phyloP scores from a whole-genome alignment of 2,797 vertebrate species.

The Sebastes kiyomatsui region DNA sequence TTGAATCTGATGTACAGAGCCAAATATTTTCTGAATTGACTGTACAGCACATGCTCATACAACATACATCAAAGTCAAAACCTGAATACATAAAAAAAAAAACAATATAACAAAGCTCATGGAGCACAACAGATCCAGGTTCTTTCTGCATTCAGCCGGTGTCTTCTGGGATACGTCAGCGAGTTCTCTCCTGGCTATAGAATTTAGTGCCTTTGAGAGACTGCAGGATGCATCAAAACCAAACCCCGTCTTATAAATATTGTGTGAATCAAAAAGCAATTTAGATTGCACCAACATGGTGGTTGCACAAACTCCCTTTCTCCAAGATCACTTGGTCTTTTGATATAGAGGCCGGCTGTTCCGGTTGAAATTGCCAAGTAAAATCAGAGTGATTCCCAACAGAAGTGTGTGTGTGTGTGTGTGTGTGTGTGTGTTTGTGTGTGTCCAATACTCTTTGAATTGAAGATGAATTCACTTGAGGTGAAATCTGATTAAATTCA shows the following conservation, averaged over 20 bases:
- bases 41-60: not conserved
- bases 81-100: not conserved
- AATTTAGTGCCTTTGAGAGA: slow-evolving; percentile 2
- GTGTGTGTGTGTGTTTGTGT: slow-evolving; percentile 13
- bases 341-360: slow-evolving; percentile 38
- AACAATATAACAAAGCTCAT: not conserved
- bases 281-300: slow-evolving; percentile 28
- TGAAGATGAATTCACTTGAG: slow-evolving; percentile 34
- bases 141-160: not conserved
- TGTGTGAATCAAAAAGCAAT: slow-evolving; percentile 45
- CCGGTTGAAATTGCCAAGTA: slow-evolving; percentile 8
- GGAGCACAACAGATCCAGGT: not conserved
- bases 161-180: not conserved
- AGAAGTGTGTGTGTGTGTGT: slow-evolving; percentile 22
- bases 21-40: not conserved
- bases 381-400: slow-evolving; percentile 31
- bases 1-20: not conserved
- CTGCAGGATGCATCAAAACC: slow-evolving; percentile 5
- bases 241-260: slow-evolving; percentile 4
- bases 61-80: not conserved
- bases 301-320: slow-evolving; percentile 1
- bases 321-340: slow-evolving; percentile 42
- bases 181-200: not conserved
- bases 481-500: slow-evolving; percentile 29
- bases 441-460: slow-evolving; percentile 19